Percentiles rank a stretch among this genome's conserved stretches.
Conservation (phyloP, 2,888 invertebrate genomes). For the Eristalinus aeneus region DNA sequence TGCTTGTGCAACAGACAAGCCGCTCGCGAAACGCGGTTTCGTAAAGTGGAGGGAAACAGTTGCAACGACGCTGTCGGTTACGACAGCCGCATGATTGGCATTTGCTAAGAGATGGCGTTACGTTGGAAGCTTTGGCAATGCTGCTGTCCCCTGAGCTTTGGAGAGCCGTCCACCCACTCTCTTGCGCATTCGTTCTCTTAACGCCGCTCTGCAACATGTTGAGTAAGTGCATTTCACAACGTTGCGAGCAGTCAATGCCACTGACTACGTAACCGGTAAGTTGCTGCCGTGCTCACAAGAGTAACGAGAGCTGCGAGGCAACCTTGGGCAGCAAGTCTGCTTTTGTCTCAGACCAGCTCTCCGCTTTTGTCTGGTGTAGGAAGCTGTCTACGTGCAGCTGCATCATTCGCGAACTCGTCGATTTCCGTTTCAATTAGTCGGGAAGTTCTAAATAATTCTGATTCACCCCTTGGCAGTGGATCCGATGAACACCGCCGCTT, state of each 20-base stretch:
- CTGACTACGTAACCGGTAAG: constrained; percentile 12
- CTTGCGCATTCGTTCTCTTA: neutral
- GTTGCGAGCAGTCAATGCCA: constrained; percentile 32
- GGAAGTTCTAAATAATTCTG: constrained; percentile 39
- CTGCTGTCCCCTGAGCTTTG: constrained; percentile 4
- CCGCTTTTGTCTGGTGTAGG: constrained; percentile 5
- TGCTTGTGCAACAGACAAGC: constrained; percentile 56
- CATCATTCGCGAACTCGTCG: constrained; percentile 19
- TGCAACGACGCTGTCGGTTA: constrained; percentile 48
- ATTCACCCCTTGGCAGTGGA: constrained; percentile 17
- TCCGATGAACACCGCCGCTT: constrained; percentile 1
- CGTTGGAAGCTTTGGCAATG: neutral
- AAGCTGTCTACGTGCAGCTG: neutral
- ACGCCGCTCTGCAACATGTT: constrained; percentile 29
- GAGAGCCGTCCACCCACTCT: neutral
- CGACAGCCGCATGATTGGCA: constrained; percentile 38
- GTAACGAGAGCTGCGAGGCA: constrained; percentile 47
- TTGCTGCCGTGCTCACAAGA: neutral
- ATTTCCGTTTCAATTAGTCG: constrained; percentile 24
- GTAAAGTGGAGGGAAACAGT: constrained; percentile 38
- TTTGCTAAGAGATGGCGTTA: constrained; percentile 59
- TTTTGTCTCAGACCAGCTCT: neutral
- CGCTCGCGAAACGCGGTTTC: constrained; percentile 44
- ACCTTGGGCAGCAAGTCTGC: constrained; percentile 40
- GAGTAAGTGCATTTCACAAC: constrained; percentile 11